Evolutionary conservation across 2,888 invertebrate genomes (phyloP).

Genomic region (Escarpia spicata): DNA sequence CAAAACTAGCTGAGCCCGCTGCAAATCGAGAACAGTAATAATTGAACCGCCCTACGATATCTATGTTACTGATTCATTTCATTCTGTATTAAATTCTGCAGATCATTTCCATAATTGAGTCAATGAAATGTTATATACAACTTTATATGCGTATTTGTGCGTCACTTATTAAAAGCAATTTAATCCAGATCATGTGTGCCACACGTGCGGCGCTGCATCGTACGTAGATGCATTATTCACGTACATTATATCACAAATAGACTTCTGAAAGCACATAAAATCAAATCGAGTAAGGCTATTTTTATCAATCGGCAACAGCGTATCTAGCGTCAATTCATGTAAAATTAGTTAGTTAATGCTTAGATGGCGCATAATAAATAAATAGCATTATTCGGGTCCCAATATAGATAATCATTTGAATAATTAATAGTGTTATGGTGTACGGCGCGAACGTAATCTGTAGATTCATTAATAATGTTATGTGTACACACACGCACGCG

Average conservation of each 20-base stretch:
- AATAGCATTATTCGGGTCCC: too few species aligned
- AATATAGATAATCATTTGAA: too few species aligned
- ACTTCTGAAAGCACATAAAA: not conserved
- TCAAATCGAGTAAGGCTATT: not conserved
- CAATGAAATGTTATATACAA: not conserved
- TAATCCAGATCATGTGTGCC: not conserved
- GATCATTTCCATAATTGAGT: not conserved
- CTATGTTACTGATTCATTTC: not conserved
- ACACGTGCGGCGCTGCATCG: not conserved
- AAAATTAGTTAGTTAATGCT: not conserved
- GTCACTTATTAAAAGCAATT: too few species aligned
- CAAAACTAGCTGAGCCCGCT: not conserved
- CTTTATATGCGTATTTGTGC: too few species aligned
- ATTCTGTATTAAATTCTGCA: not conserved
- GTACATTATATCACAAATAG: not conserved
- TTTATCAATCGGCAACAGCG: not conserved
- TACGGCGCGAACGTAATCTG: too few species aligned
- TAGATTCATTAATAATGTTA: too few species aligned
- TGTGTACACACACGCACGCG: too few species aligned
- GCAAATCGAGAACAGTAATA: not conserved
- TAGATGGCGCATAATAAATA: not conserved
- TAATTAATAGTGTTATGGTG: too few species aligned
- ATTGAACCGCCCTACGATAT: not conserved
- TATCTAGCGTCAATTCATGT: not conserved
- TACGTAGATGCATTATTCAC: not conserved